Evolutionary conservation across 2,113 vertebrate species (phyloP).

Genomic region (Sus scrofa): T2T-Sscrofa CM000824.6:227105501-227106000

Average conservation of each 20-base stretch:
- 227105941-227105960: not conserved
- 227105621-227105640: fast-evolving
- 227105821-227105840: not conserved
- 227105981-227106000: too few relatives aligned
- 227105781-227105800: not conserved
- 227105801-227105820: too few relatives aligned
- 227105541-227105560: not conserved
- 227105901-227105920: fast-evolving
- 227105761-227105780: not conserved
- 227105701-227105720: not conserved
- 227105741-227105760: not conserved
- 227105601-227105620: too few relatives aligned
- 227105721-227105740: fast-evolving
- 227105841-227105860: not conserved
- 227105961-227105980: not conserved
- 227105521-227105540: not conserved
- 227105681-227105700: not conserved
- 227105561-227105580: not conserved
- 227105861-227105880: fast-evolving
- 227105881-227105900: fast-evolving
- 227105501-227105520: not conserved
- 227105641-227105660: not conserved
- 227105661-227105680: not conserved
- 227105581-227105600: not conserved
- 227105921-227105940: too few relatives aligned